These are phyloP conservation scores for Coenobita brevimanus DNA, from an alignment of 1,140 invertebrate genomes.

Conservation along the genomic window DNA sequence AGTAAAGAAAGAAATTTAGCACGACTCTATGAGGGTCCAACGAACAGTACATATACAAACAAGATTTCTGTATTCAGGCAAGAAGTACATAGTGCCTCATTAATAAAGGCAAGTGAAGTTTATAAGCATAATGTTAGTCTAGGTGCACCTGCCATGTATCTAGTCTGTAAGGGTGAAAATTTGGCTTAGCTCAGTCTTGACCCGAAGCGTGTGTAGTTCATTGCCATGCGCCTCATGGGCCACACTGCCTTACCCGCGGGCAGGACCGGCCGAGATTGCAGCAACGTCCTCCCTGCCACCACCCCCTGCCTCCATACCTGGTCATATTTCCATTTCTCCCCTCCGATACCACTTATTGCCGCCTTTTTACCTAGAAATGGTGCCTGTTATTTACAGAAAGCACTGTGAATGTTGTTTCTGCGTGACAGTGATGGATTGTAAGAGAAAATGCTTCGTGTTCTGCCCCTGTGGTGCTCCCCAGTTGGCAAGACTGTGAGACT, in stretches of 20 bases:
- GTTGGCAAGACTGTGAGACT: constrained; percentile 32
- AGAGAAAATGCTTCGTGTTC: neutral
- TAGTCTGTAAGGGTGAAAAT: neutral
- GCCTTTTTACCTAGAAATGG: neutral
- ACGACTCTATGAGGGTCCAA: too few species aligned
- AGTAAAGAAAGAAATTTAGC: too few species aligned
- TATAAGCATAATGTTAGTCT: too few species aligned
- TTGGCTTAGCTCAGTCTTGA: constrained; percentile 4
- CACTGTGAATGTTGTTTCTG: neutral
- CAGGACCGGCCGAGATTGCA: constrained; percentile 41
- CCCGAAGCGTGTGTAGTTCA: constrained; percentile 17
- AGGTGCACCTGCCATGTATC: neutral
- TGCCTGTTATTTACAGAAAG: neutral
- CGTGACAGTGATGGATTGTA: neutral
- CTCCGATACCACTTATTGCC: neutral
- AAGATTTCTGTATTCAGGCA: too few species aligned
- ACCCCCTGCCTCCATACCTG: neutral
- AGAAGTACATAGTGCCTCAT: too few species aligned
- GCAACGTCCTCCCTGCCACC: neutral
- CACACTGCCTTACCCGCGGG: constrained; percentile 1
- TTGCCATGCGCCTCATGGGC: constrained; percentile 34
- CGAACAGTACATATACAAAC: too few species aligned
- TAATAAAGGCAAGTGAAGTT: too few species aligned
- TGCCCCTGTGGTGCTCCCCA: neutral
- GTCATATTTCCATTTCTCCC: constrained; percentile 10